phyloP scores from a whole-genome alignment of 1,140 invertebrate species.

The Nephila pilipes region DNA sequence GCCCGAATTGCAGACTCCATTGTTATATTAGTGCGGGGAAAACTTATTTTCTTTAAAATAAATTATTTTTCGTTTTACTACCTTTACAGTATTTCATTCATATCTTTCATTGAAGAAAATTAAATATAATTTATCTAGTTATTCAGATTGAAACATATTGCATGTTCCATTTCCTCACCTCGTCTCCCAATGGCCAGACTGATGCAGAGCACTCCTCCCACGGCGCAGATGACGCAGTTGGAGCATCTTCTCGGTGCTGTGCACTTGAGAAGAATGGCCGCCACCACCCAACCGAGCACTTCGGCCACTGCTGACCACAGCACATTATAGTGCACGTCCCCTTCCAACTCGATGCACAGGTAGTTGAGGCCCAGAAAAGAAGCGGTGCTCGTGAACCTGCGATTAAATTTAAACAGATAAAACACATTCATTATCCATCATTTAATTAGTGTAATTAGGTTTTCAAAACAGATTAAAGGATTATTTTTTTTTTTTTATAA shows the following conservation, averaged over 20 bases:
- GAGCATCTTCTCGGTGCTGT: slow-evolving; percentile 51
- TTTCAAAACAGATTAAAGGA: too few species aligned
- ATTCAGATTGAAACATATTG: too few species aligned
- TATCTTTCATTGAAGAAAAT: too few species aligned
- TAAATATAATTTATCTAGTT: too few species aligned
- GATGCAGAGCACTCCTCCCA: slow-evolving; percentile 73
- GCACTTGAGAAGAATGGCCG: slow-evolving; percentile 47
- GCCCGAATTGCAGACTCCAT: too few species aligned
- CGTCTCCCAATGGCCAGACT: slow-evolving; percentile 64
- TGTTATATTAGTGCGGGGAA: too few species aligned
- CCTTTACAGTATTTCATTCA: too few species aligned
- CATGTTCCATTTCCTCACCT: not conserved
- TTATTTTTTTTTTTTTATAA: too few species aligned
- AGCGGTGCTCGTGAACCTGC: slow-evolving; percentile 87
- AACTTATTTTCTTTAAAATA: too few species aligned
- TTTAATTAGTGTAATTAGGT: too few species aligned
- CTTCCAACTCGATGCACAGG: slow-evolving; percentile 92
- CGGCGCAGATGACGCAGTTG: slow-evolving; percentile 67
- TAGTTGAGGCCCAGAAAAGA: slow-evolving; percentile 94
- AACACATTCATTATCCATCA: not conserved
- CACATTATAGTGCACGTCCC: slow-evolving; percentile 92
- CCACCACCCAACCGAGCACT: slow-evolving; percentile 82
- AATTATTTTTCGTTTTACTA: too few species aligned
- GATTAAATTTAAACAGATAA: not conserved
- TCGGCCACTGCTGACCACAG: slow-evolving; percentile 92